Evolutionary conservation across 1,140 invertebrate genomes (phyloP), one percentile per base, ranked within the genome.

Genomic region (Spodoptera frugiperda): DNA sequence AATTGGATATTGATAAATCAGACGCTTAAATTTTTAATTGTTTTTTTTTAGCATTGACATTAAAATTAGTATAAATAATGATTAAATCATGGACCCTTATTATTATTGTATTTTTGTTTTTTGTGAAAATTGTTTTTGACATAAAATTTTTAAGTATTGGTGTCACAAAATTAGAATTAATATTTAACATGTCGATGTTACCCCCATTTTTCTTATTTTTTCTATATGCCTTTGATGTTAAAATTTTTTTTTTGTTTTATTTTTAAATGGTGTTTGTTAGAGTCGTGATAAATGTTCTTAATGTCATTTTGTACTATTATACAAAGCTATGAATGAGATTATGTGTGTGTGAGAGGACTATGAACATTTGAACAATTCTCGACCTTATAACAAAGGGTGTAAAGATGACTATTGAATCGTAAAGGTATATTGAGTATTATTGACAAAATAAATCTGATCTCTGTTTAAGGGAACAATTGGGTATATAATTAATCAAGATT

Each of bases 81-180:
- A 63, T 63, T 63, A 15, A 63, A 61, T 61, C 59, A 61, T 61
- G 59, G 30, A 44, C 33, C 33, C 19, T 44, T 61, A n/a, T n/a
- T n/a, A n/a, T 61, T 19, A 39, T 33, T 44, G 59, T 61, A 61
- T 61, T 61, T 59, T 46, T 46, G 10, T 14, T 10, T 30, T 25
- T 25, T 25, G 3, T 25, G 25, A 4, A 25, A 25, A 39, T 10
- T 39, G 9, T 61, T 17, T 17, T 44, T 44, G 33, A 44, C n/a
- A 4, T 25, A 25, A 25, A 25, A 25, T 11, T 44, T 9, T 44
- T 15, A 8, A 33, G 1, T 17, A n/a, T 44, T 10, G 59, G 33
- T 11, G 59, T 63, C 59, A 63, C 59, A 63, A 63, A 63, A 44
- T 44, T 63, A 63, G 59, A 19, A 44, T 61, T 63, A 44, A 61